Conservation (phyloP, 2,113 vertebrate species). For the Brachyistius frenatus region DNA sequence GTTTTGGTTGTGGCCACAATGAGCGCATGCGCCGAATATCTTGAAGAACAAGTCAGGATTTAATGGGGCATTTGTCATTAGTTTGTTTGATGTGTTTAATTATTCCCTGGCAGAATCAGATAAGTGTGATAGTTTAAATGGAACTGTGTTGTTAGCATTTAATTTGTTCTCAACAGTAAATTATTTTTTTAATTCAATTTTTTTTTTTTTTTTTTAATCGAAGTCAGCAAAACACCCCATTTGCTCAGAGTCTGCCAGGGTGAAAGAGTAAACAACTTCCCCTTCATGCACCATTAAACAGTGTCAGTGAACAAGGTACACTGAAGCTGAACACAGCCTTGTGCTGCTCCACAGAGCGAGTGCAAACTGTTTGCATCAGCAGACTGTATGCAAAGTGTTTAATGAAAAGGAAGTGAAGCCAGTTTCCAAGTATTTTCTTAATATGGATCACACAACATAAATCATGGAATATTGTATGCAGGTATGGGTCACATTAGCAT, state of each 20-base stretch:
- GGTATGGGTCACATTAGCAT: background rate
- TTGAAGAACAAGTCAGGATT: constrained; percentile 36
- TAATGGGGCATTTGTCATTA: background rate
- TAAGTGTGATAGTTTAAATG: no score
- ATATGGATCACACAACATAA: background rate
- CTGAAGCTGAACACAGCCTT: background rate
- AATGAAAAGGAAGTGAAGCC: background rate
- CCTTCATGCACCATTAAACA: constrained; percentile 33
- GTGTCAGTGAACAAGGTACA: background rate
- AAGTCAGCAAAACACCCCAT: constrained; percentile 12
- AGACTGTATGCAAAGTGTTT: constrained; percentile 23
- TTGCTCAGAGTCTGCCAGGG: background rate
- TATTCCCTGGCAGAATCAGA: background rate
- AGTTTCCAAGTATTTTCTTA: background rate
- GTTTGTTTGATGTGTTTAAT: background rate
- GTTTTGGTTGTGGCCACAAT: background rate
- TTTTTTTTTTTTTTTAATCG: no score
- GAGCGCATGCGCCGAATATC: constrained; percentile 46
- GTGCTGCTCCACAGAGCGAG: background rate
- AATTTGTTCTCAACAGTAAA: background rate
- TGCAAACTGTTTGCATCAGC: constrained; percentile 11
- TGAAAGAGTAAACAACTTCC: constrained; percentile 44
- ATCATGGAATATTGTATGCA: background rate
- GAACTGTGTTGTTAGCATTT: background rate
- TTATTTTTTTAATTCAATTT: background rate